Conservation (phyloP, 2,888 invertebrate species). For the Aphidoletes aphidimyza region DNA sequence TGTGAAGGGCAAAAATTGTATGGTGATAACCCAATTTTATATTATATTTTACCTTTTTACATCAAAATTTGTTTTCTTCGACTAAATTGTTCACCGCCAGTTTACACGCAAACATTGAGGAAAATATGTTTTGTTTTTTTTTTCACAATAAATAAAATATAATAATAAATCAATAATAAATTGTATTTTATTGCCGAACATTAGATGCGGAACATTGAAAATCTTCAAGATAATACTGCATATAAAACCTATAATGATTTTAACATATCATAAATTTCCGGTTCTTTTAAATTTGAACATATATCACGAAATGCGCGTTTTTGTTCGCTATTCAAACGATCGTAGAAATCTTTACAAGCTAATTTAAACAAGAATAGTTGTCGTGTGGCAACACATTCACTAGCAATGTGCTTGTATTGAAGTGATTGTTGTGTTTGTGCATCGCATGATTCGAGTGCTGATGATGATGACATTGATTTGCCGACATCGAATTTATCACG, state of each 20-base stretch:
- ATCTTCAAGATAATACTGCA: not conserved
- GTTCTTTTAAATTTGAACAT: conserved; percentile 55
- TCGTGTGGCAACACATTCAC: not conserved
- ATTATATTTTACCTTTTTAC: too few species aligned
- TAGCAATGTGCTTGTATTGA: not conserved
- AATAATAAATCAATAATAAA: too few species aligned
- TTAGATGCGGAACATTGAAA: not conserved
- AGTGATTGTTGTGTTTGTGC: too few species aligned
- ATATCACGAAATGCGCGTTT: conserved; percentile 62
- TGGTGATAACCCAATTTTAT: too few species aligned
- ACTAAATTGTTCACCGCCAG: too few species aligned
- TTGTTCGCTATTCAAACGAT: conserved; percentile 65
- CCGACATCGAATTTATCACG: conserved; percentile 2
- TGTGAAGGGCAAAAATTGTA: too few species aligned
- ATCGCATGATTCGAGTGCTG: too few species aligned
- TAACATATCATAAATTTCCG: conserved; percentile 12
- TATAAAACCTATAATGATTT: conserved; percentile 32
- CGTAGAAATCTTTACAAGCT: conserved; percentile 66
- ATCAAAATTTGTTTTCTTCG: too few species aligned
- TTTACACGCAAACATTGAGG: too few species aligned
- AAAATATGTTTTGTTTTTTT: too few species aligned
- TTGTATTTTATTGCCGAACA: not conserved
- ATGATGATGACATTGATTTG: not conserved
- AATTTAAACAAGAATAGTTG: conserved; percentile 54
- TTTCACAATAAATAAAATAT: too few species aligned